phyloP scores from a whole-genome alignment of 1,140 invertebrate species.

The Drosophila neocordata region DNA sequence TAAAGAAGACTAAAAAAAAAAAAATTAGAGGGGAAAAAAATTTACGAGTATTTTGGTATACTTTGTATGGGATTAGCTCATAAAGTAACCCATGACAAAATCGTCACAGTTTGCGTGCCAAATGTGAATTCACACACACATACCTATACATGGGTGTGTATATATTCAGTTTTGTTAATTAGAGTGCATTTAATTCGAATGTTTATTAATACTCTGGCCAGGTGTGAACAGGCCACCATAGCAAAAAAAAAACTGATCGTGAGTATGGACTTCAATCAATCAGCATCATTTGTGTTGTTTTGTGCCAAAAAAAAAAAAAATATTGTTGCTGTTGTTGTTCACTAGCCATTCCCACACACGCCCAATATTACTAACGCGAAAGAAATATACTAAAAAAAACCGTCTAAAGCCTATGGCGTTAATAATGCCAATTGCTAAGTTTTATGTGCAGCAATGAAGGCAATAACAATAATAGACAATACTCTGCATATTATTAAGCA shows the following conservation, averaged over 20 bases:
- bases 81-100: constrained; percentile 49
- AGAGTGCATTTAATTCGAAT: constrained; percentile 74
- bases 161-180: constrained; percentile 58
- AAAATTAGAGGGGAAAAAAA: constrained; percentile 18
- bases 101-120: constrained; percentile 56
- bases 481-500: constrained; percentile 74
- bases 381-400: constrained; percentile 53
- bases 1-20: constrained; percentile 54
- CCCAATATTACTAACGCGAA: constrained; percentile 28
- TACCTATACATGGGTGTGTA: constrained; percentile 29
- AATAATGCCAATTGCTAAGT: constrained; percentile 77
- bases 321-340: constrained; percentile 9
- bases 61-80: constrained; percentile 70
- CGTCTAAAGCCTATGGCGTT: constrained; percentile 68
- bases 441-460: constrained; percentile 71
- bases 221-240: constrained; percentile 63
- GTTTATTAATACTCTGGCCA: constrained; percentile 71
- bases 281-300: constrained; percentile 62
- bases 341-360: constrained; percentile 65
- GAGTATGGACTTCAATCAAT: constrained; percentile 55
- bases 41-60: constrained; percentile 57
- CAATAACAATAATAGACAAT: constrained; percentile 76
- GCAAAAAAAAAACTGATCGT: constrained; percentile 17
- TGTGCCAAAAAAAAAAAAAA: constrained; percentile 47
- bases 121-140: constrained; percentile 36